Percentiles rank a stretch among this genome's conserved stretches.
These are phyloP conservation scores for Dryoscopus gambensis DNA, from an alignment of 2,113 vertebrate genomes.

Conservation along the genomic window DNA sequence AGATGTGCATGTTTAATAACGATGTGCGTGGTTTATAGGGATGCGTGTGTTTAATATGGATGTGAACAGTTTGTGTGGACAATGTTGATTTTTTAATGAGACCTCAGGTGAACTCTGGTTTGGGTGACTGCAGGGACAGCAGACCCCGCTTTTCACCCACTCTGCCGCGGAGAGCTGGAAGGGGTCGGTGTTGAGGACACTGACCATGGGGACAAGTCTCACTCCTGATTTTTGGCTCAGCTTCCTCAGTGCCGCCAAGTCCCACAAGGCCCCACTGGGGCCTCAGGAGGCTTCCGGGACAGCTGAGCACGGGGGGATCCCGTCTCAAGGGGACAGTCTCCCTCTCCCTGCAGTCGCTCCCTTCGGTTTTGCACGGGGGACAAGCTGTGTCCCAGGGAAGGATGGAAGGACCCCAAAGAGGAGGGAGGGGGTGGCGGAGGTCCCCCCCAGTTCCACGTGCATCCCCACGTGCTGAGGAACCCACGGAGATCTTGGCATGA, in stretches of 20 bases:
- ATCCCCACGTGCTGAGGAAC: background rate
- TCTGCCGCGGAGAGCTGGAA: rapidly evolving
- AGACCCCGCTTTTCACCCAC: background rate
- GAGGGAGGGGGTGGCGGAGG: background rate
- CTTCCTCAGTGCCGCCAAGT: rapidly evolving
- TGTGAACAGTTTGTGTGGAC: background rate
- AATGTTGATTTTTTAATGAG: background rate
- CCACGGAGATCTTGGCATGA: background rate
- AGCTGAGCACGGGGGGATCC: rapidly evolving
- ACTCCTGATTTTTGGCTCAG: background rate
- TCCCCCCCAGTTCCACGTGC: rapidly evolving
- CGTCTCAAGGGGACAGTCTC: rapidly evolving
- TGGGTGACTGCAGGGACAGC: background rate
- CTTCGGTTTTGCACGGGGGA: background rate
- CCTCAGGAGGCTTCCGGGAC: background rate
- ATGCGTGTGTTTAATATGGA: background rate
- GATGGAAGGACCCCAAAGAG: background rate
- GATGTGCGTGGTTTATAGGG: background rate
- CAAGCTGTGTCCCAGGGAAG: background rate
- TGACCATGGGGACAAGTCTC: background rate
- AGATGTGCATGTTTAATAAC: background rate
- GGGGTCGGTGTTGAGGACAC: background rate
- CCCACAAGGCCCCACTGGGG: background rate
- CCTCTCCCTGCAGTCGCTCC: rapidly evolving
- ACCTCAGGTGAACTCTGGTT: background rate